phyloP scores from a whole-genome alignment of 2,113 vertebrate species.

The Coracopsis vasa region DNA sequence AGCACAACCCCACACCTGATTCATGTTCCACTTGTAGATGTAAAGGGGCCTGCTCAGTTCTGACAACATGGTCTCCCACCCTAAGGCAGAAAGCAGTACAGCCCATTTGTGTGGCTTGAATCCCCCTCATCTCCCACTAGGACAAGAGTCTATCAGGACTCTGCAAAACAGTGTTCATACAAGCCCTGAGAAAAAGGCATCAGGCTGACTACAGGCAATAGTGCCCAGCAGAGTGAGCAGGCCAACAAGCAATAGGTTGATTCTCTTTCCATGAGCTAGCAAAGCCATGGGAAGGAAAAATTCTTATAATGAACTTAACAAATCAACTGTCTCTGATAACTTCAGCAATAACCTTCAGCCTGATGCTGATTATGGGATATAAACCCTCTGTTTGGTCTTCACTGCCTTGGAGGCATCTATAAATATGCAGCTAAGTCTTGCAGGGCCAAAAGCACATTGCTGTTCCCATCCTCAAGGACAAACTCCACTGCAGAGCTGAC shows the following conservation, averaged over 20 bases:
- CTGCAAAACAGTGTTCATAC: neutral
- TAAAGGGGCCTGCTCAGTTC: neutral
- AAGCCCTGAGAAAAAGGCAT: neutral
- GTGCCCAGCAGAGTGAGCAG: neutral
- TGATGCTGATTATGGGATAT: neutral
- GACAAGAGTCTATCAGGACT: neutral
- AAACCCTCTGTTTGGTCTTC: neutral
- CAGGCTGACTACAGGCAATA: neutral
- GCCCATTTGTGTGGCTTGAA: fast-evolving
- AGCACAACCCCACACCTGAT: neutral
- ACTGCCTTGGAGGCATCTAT: neutral
- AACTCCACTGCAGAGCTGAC: neutral
- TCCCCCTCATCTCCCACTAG: neutral
- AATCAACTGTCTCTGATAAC: neutral
- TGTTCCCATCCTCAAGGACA: neutral
- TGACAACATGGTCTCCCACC: fast-evolving
- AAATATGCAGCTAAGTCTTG: neutral
- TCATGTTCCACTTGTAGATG: neutral
- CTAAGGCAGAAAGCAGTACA: neutral
- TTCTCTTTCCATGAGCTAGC: neutral
- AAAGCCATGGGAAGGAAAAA: neutral
- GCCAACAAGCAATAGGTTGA: neutral
- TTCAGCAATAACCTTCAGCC: neutral
- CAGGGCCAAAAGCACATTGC: neutral
- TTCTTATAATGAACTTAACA: neutral